A percentile compares a stretch with the other conserved stretches of the same genome.
Evolutionary conservation across 1,140 invertebrate genomes (phyloP).

Genomic region (Drosophila ohnishii): DNA sequence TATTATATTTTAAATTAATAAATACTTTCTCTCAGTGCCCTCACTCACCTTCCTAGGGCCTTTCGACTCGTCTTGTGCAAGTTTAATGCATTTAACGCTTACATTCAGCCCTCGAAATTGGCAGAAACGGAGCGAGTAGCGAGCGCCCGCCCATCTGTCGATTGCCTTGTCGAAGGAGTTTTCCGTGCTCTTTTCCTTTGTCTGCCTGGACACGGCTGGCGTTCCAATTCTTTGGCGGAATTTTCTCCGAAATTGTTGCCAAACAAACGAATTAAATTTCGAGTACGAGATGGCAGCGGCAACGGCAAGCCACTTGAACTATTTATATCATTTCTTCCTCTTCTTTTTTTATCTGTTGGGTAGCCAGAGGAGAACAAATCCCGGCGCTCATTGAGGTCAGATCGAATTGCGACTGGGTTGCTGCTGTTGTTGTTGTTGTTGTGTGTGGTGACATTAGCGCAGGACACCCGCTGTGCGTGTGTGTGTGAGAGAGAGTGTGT

Average conservation of each 20-base stretch:
- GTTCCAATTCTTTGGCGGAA: conserved; percentile 35
- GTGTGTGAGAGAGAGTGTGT: conserved; percentile 10
- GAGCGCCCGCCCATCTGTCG: conserved; percentile 33
- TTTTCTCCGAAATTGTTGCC: conserved; percentile 43
- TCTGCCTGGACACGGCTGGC: conserved; percentile 21
- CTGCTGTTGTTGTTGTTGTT: conserved; percentile 23
- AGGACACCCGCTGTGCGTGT: conserved; percentile 58
- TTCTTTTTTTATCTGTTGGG: background rate
- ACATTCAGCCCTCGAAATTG: conserved; percentile 71
- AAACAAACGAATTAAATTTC: conserved; percentile 63
- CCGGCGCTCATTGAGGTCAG: conserved; percentile 54
- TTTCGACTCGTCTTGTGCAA: conserved; percentile 57
- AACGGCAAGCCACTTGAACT: conserved; percentile 41
- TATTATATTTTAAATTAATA: background rate
- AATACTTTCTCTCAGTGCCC: background rate
- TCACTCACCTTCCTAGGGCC: conserved; percentile 27
- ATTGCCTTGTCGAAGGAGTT: conserved; percentile 30
- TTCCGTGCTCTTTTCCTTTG: conserved; percentile 8
- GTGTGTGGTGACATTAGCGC: conserved; percentile 61
- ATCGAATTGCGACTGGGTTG: conserved; percentile 52
- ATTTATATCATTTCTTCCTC: conserved; percentile 29
- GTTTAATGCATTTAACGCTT: conserved; percentile 79
- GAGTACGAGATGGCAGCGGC: conserved; percentile 17
- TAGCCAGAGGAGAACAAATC: conserved; percentile 29
- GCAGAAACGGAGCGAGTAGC: conserved; percentile 44